Percentiles rank a stretch among this genome's conserved stretches.
phyloP scores from a whole-genome alignment of 2,888 invertebrate species.

The Colletes collaris region DNA sequence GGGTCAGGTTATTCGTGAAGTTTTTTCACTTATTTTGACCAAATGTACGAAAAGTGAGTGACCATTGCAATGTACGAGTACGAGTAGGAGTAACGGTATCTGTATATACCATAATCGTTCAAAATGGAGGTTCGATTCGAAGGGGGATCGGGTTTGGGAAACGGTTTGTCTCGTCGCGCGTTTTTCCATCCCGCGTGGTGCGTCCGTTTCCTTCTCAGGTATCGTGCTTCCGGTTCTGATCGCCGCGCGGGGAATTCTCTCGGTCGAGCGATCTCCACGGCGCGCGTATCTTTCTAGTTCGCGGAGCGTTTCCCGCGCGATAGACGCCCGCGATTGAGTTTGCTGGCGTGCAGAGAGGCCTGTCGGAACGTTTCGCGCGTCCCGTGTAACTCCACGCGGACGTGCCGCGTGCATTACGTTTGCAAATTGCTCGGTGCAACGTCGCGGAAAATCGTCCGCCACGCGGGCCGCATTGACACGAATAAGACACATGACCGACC shows the following conservation, averaged over 20 bases:
- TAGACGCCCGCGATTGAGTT: conserved; percentile 5
- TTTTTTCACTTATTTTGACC: too few relatives aligned
- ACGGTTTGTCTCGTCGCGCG: too few relatives aligned
- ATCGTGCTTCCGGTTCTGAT: conserved; percentile 20
- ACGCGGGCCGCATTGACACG: conserved; percentile 49
- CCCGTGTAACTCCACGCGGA: not conserved
- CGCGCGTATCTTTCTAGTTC: not conserved
- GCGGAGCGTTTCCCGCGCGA: conserved; percentile 30
- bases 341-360: conserved; percentile 4
- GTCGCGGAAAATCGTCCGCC: conserved; percentile 51
- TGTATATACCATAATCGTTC: too few relatives aligned
- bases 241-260: not conserved
- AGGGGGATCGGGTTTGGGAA: too few relatives aligned
- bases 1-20: too few relatives aligned
- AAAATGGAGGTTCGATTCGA: too few relatives aligned
- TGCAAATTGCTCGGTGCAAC: conserved; percentile 48
- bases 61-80: too few relatives aligned
- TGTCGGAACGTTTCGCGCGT: conserved; percentile 39
- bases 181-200: too few relatives aligned
- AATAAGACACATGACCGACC: conserved; percentile 55
- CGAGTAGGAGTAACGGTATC: too few relatives aligned
- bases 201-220: conserved; percentile 20
- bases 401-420: conserved; percentile 21
- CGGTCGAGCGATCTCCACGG: not conserved
- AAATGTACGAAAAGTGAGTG: too few relatives aligned